These are phyloP conservation scores for Aphrophora alni DNA, from an alignment of 2,888 invertebrate genomes.

Conservation along the genomic window DNA sequence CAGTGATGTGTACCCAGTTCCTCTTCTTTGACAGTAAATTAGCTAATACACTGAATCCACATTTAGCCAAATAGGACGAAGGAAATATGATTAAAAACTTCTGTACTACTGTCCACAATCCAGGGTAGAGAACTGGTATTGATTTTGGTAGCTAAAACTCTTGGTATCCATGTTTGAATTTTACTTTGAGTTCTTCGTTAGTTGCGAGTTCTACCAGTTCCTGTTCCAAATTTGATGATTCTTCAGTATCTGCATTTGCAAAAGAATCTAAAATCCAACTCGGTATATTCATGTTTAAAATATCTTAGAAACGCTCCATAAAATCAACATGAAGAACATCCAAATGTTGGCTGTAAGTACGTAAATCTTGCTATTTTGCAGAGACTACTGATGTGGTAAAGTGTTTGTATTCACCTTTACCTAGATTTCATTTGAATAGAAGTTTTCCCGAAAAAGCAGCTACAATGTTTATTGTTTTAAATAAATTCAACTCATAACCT, in stretches of 20 bases:
- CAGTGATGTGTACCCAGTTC: neutral
- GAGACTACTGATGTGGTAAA: neutral
- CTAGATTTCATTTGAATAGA: neutral
- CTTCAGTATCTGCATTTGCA: neutral
- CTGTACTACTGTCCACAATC: conserved; percentile 25
- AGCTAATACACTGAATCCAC: neutral
- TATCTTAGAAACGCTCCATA: neutral
- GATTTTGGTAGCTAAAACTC: neutral
- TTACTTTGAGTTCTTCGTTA: too few relatives aligned
- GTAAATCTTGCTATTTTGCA: neutral
- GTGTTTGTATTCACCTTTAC: neutral
- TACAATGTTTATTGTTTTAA: too few relatives aligned
- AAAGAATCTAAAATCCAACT: neutral
- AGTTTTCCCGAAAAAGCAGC: neutral
- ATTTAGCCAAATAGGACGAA: conserved; percentile 39
- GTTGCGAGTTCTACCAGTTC: too few relatives aligned
- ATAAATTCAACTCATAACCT: too few relatives aligned
- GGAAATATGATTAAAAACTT: conserved; percentile 41
- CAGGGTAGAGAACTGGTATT: too few relatives aligned
- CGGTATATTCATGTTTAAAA: neutral
- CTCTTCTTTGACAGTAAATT: neutral
- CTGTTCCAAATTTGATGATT: too few relatives aligned
- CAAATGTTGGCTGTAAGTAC: neutral
- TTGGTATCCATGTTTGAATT: too few relatives aligned
- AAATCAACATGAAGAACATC: too few relatives aligned